phyloP scores from a whole-genome alignment of 2,113 vertebrate species.

The Grammomys dolichurus region DNA sequence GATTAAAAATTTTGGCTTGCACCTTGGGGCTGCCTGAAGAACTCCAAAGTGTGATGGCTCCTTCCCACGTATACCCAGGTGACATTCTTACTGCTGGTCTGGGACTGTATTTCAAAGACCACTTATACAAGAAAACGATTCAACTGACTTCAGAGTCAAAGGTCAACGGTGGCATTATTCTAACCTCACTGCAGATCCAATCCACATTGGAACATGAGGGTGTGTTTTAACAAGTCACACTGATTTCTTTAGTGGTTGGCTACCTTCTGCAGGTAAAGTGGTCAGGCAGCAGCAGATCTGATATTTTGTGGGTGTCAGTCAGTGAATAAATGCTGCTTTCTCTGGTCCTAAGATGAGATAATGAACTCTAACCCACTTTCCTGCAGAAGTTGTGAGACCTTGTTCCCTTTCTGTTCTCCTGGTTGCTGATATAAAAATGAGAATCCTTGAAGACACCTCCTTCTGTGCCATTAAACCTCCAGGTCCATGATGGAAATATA shows the following conservation, averaged over 20 bases:
- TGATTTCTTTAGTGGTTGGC: not conserved
- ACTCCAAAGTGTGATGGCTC: not conserved
- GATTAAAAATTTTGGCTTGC: not conserved
- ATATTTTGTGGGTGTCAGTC: not conserved
- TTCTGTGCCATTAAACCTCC: not conserved
- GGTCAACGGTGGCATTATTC: not conserved
- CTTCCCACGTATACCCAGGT: not conserved
- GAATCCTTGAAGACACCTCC: not conserved
- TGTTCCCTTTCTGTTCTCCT: not conserved
- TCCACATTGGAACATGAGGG: not conserved
- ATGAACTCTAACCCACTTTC: fast-evolving
- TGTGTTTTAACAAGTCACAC: not conserved
- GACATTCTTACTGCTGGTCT: not conserved
- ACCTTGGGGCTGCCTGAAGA: not conserved
- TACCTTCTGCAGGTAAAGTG: not conserved
- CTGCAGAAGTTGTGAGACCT: fast-evolving
- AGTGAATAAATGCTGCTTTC: not conserved
- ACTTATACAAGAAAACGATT: not conserved
- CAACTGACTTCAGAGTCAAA: not conserved
- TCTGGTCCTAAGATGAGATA: not conserved
- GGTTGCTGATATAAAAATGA: not conserved
- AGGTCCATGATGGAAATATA: not conserved
- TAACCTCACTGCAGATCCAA: not conserved
- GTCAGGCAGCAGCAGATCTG: not conserved
- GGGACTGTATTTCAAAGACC: not conserved